Percentiles rank a stretch among this genome's conserved stretches.
Evolutionary conservation across 2,888 invertebrate genomes (phyloP).

Genomic region (Pedicia rivosa): DNA sequence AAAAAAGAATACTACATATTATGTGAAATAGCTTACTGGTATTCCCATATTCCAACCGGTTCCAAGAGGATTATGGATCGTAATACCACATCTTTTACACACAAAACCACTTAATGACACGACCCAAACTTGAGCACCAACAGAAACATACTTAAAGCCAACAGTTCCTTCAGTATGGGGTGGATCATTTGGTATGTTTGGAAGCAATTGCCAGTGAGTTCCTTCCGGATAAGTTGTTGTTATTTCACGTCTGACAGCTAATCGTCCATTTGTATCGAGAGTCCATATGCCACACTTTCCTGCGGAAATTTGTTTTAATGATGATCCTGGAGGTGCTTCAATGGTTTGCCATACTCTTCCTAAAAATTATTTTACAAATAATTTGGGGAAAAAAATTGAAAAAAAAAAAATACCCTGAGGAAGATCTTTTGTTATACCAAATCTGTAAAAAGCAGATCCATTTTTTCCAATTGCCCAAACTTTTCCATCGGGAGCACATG

Average conservation of each 20-base stretch:
- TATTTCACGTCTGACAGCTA: constrained; percentile 66
- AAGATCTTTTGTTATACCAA: constrained; percentile 52
- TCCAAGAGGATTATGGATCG: constrained; percentile 53
- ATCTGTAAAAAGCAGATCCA: constrained; percentile 65
- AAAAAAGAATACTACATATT: no score
- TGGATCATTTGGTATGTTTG: constrained; percentile 39
- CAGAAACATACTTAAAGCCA: constrained; percentile 56
- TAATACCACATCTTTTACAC: constrained; percentile 58
- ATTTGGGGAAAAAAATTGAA: no score
- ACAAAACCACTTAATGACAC: constrained; percentile 51
- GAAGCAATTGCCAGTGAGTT: constrained; percentile 63
- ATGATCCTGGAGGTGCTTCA: constrained; percentile 48
- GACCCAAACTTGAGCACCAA: constrained; percentile 63
- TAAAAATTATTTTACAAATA: no score
- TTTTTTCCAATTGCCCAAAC: constrained; percentile 80
- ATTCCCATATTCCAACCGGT: constrained; percentile 63
- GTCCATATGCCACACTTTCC: constrained; percentile 66
- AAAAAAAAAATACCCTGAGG: no score
- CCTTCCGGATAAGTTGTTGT: constrained; percentile 64
- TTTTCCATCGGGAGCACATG: constrained; percentile 44
- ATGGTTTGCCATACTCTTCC: constrained; percentile 65
- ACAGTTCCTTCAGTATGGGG: constrained; percentile 34
- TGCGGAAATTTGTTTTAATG: constrained; percentile 59
- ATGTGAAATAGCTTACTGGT: no score
- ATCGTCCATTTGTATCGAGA: constrained; percentile 50